Evolutionary conservation across 1,140 invertebrate genomes (phyloP).

Genomic region (roundworm (Caenorhabditis elegans)): WBcel235 BX284606.5:976501-977000

Average conservation of each 20-base stretch:
- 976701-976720: constrained; percentile 39
- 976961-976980: constrained; percentile 46
- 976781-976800: constrained; percentile 38
- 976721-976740: constrained; percentile 45
- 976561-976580: too few species aligned
- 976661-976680: too few species aligned
- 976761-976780: constrained; percentile 39
- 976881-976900: constrained; percentile 53
- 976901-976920: too few species aligned
- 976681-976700: too few species aligned
- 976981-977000: constrained; percentile 44
- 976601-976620: too few species aligned
- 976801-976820: constrained; percentile 46
- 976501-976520: too few species aligned
- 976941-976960: constrained; percentile 52
- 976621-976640: too few species aligned
- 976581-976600: too few species aligned
- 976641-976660: too few species aligned
- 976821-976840: constrained; percentile 49
- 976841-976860: constrained; percentile 39
- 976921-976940: too few species aligned
- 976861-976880: constrained; percentile 48
- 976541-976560: too few species aligned
- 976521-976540: too few species aligned
- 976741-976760: constrained; percentile 44